A percentile compares a stretch with the other conserved stretches of the same genome.
These are phyloP conservation scores for Poliocrania exsul DNA, from an alignment of 2,797 vertebrate genomes.

Conservation along the genomic window DNA sequence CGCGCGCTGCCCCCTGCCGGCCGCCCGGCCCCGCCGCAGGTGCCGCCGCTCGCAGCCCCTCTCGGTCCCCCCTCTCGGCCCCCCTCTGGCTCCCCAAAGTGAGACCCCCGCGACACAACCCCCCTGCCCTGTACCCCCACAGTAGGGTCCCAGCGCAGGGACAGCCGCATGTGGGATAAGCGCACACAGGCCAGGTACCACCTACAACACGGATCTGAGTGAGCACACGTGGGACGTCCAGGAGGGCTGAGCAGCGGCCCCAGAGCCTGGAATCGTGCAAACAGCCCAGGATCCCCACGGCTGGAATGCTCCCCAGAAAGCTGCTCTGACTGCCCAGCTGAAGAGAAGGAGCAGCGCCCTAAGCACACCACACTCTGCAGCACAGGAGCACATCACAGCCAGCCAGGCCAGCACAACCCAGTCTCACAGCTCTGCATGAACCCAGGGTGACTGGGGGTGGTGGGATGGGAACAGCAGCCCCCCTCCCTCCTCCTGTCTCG, in stretches of 20 bases:
- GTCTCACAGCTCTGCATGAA: not conserved
- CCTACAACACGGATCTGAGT: not conserved
- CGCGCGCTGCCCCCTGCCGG: not conserved
- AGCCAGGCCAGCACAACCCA: fast-evolving
- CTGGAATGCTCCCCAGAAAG: not conserved
- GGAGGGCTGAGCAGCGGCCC: not conserved
- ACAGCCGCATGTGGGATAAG: fast-evolving
- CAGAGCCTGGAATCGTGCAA: fast-evolving
- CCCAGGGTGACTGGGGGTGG: not conserved
- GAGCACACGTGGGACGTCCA: fast-evolving
- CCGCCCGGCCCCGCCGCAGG: not conserved
- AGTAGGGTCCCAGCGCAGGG: not conserved
- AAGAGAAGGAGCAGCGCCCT: fast-evolving
- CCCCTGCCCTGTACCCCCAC: not conserved
- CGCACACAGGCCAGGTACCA: not conserved
- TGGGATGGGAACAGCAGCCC: not conserved
- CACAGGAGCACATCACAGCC: fast-evolving
- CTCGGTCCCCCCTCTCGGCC: not conserved
- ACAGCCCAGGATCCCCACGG: fast-evolving
- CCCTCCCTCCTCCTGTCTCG: not conserved
- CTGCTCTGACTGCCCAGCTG: not conserved
- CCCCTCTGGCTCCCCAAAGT: not conserved
- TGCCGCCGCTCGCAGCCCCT: not conserved
- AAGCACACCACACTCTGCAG: not conserved
- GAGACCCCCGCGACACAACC: not conserved